These are phyloP conservation scores for Exaiptasia diaphana DNA, from an alignment of 64 coral and sea anemone genomes.

Conservation along the genomic window DNA sequence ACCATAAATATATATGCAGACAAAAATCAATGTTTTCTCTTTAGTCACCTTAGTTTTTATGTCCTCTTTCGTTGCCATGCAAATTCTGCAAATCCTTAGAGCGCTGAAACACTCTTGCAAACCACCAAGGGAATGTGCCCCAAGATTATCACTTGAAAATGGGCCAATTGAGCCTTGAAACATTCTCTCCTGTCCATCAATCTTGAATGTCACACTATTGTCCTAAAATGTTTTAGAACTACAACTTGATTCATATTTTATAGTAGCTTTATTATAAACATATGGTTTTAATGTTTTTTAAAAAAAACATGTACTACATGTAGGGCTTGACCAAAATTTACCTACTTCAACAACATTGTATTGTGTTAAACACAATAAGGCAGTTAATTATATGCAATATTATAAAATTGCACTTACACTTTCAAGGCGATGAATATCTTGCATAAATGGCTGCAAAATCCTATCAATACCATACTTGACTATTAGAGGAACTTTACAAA, in stretches of 20 bases:
- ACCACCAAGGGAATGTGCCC: conserved; percentile 63
- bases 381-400: too few relatives aligned
- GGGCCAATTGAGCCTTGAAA: conserved; percentile 73
- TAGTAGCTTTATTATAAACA: too few relatives aligned
- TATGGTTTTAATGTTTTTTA: too few relatives aligned
- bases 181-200: conserved; percentile 40
- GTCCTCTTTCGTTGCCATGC: conserved; percentile 62
- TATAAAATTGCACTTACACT: conserved; percentile 63
- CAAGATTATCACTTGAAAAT: conserved; percentile 75
- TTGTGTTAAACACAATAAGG: too few relatives aligned
- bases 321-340: too few relatives aligned
- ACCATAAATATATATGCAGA: too few relatives aligned
- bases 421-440: conserved; percentile 36
- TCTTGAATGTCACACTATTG: conserved; percentile 22
- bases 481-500: conserved; percentile 47
- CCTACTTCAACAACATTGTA: too few relatives aligned
- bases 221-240: conserved; percentile 56
- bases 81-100: conserved; percentile 70
- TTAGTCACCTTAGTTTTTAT: conserved; percentile 50
- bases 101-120: conserved; percentile 55
- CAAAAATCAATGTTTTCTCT: neutral
- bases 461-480: conserved; percentile 67
- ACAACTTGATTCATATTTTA: too few relatives aligned
- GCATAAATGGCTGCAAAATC: conserved; percentile 62
- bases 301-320: too few relatives aligned